These are phyloP conservation scores for Saccostrea glomerata DNA, from an alignment of 1,140 invertebrate genomes.

Conservation along the genomic window DNA sequence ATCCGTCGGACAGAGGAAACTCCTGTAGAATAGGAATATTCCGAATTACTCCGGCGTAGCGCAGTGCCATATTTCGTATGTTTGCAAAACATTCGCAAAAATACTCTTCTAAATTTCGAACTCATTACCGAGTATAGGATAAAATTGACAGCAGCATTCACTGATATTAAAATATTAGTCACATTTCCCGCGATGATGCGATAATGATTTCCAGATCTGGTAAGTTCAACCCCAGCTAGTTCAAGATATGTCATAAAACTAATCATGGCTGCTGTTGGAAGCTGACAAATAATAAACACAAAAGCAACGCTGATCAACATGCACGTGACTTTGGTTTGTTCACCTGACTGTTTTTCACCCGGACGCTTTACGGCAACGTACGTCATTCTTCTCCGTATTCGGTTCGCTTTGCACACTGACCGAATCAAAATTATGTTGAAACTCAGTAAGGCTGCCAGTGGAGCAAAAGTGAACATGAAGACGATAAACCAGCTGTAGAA, in stretches of 20 bases:
- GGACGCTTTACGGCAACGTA: conserved; percentile 39
- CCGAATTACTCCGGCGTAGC: not conserved
- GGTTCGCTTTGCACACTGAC: conserved; percentile 53
- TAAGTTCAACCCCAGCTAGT: conserved; percentile 45
- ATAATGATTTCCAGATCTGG: conserved; percentile 65
- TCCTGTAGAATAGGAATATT: conserved; percentile 27
- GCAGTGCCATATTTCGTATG: not conserved
- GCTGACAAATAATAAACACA: conserved; percentile 59
- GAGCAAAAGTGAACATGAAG: conserved; percentile 53
- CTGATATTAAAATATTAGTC: conserved; percentile 85
- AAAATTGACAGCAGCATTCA: conserved; percentile 88
- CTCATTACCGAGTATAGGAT: conserved; percentile 88
- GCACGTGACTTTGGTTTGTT: conserved; percentile 56
- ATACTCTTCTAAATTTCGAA: conserved; percentile 87
- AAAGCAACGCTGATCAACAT: conserved; percentile 58
- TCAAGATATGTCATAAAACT: conserved; percentile 50
- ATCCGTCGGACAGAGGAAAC: not conserved
- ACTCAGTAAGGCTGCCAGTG: conserved; percentile 44
- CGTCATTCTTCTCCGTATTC: conserved; percentile 54
- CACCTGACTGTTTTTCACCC: conserved; percentile 40
- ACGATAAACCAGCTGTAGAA: conserved; percentile 55
- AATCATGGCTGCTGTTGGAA: conserved; percentile 53
- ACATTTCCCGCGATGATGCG: conserved; percentile 84
- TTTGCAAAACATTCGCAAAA: conserved; percentile 83
- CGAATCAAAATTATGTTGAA: conserved; percentile 56